Base-by-base conservation (phyloP, 2,113 vertebrate genomes). In the Oryzias javanicus region DNA sequence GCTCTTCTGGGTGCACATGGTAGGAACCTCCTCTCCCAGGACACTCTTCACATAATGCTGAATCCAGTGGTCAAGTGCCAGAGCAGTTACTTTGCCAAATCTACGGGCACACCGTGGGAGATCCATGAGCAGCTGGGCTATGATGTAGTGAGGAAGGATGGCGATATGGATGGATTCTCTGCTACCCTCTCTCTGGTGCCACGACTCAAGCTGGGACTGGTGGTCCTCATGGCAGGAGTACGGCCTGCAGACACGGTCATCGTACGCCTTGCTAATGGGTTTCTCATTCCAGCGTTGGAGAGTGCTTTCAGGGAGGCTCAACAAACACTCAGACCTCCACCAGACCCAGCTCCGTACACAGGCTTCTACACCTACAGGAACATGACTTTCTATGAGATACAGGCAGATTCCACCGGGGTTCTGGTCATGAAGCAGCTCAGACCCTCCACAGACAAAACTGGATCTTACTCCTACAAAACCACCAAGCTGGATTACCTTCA, bases 51-150 rank as follows among this genome's bases (percentile, higher is more conserved):
- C 81, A 93, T 87, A 0, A 93, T 97, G 93, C 74, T 97, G 69
- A 93, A 90, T 0, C 94, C 95, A 0, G 74, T 95, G 40, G 88
- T 92, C 15, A 87, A 84, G 55, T 98, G 95, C 57, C 92, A 94
- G 0, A 65, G 67, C 0, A 88, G 90, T 16, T 97, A 97, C 70
- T 96, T 98, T 0, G 93, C 95, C 51, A 92, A 91, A 56, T 91
- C 91, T 85, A 97, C 95, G 0, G 94, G 94, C 15, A 97, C 95
- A 0, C 95, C 95, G 0, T 98, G 95, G 96, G 95, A 98, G 79
- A 90, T 97, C 49, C 94, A 95, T 0, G 87, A 92, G 72, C 94
- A 93, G 56, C 5, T 86, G 2, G 94, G 93, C 3, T 96, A 97
- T 2, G 91, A 94, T 6, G 80, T 96, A 41, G 76, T 94, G 35